These are phyloP conservation scores for Anguilla rostrata DNA, from an alignment of 2,113 vertebrate species.

Conservation along the genomic window DNA sequence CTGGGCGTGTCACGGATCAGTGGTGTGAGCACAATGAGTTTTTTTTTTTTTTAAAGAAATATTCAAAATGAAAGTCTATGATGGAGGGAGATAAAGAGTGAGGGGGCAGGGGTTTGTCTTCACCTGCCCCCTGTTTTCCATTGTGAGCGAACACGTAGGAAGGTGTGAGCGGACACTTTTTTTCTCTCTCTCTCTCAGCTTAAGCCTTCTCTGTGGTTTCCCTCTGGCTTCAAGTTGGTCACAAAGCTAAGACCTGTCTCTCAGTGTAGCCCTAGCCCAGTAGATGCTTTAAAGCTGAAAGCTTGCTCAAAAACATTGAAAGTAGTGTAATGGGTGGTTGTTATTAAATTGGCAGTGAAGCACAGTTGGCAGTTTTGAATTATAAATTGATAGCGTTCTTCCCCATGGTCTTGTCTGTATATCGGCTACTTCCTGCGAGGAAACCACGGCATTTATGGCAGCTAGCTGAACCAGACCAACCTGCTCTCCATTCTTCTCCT, in stretches of 20 bases:
- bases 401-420: background rate
- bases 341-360: background rate
- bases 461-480: conserved; percentile 42
- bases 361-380: background rate
- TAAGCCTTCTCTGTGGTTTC: background rate
- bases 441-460: conserved; percentile 2
- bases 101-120: background rate
- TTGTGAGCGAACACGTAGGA: background rate
- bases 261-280: background rate
- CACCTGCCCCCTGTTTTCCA: conserved; percentile 2
- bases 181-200: background rate
- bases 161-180: background rate
- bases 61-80: too few relatives aligned
- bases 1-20: background rate
- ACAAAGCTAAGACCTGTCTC: background rate
- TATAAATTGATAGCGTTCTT: background rate
- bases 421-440: background rate
- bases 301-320: background rate
- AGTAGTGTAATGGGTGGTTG: background rate
- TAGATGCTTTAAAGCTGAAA: background rate
- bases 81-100: background rate
- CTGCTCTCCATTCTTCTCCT: conserved; percentile 33
- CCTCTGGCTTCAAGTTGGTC: background rate
- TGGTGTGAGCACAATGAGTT: background rate
- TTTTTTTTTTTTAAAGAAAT: too few relatives aligned